Evolutionary conservation across 2,113 vertebrate species (phyloP).

Genomic region (Setophaga petechia): DNA sequence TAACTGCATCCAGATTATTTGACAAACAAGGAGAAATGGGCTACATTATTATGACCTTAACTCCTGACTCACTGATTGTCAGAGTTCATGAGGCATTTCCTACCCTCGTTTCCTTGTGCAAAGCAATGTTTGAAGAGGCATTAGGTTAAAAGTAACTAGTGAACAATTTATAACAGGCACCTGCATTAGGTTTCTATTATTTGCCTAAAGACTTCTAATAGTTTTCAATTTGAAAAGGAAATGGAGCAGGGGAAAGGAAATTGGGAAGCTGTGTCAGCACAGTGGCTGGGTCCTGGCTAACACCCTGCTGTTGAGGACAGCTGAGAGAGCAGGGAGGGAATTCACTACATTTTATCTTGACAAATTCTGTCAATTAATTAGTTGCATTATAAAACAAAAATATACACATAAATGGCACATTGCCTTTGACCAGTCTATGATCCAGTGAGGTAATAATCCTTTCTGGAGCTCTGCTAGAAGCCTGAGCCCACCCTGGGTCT

Average conservation of each 20-base stretch:
- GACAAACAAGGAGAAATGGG: slow-evolving; percentile 39
- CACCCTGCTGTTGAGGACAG: background rate
- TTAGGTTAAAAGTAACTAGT: slow-evolving; percentile 48
- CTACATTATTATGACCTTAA: slow-evolving; percentile 32
- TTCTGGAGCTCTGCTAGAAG: background rate
- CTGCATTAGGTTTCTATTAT: slow-evolving; percentile 58
- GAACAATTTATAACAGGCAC: slow-evolving; percentile 43
- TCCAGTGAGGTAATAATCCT: background rate
- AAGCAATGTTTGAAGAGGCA: slow-evolving; percentile 28
- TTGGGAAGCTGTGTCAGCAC: slow-evolving; percentile 44
- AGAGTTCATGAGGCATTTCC: slow-evolving; percentile 51
- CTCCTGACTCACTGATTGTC: background rate
- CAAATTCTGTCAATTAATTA: background rate
- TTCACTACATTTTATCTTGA: background rate
- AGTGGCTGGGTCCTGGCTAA: background rate
- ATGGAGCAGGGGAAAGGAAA: slow-evolving; percentile 61
- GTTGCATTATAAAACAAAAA: background rate
- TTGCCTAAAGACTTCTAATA: slow-evolving; percentile 65
- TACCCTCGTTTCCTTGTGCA: background rate
- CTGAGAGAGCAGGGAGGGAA: background rate
- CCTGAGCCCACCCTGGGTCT: background rate
- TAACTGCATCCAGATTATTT: background rate
- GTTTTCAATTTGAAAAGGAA: slow-evolving; percentile 71
- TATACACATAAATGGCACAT: background rate
- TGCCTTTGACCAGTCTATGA: background rate